Evolutionary conservation across 1,140 invertebrate species (phyloP), one percentile per base, ranked within the genome.

Genomic region (Triops longicaudatus): DNA sequence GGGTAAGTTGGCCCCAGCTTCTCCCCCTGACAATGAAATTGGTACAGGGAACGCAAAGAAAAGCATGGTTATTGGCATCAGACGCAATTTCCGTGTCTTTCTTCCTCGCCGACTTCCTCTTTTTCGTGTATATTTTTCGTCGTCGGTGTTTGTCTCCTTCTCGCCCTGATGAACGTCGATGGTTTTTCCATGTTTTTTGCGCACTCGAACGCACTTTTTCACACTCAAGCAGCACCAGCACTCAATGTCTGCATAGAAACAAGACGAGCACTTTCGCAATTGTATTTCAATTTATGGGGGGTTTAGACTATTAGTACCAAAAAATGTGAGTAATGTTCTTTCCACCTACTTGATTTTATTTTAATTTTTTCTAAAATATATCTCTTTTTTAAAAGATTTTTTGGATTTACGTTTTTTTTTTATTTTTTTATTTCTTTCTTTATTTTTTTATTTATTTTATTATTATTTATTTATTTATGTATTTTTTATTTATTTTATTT

Each of bases 121-220:
- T 63, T 63, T 63, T 22, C 22, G 50, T 63, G 50, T 63, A 63
- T 17, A 63, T 63, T 63, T 17, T 17, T 63, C 22, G 50, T 63
- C 31, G 31, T 37, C 31, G 31, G 31, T 37, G 31, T 37, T 37
- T 37, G 31, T 37, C 31, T 37, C 31, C 31, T 37, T 63, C 22
- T 63, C 22, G 17, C 22, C 50, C 50, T 63, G 50, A 63, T 63
- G 50, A 63, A 63, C 50, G 50, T 63, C 50, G 50, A 63, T 63
- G 50, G 50, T 63, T 22, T 63, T 63, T 63, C 50, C 31, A 37
- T 63, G 50, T 63, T 17, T 63, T 63, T 22, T n/a, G 22, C 14
- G 50, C 50, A 63, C 50, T 63, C 31, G 31, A 63, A 63, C 50
- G 50, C 50, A 63, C 50, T 63, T 63, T 63, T 63, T 63, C 50